Evolutionary conservation across 37 sponge, comb jelly and placozoan species (phyloP).

Genomic region (Cladorhizidae sp.): DNA sequence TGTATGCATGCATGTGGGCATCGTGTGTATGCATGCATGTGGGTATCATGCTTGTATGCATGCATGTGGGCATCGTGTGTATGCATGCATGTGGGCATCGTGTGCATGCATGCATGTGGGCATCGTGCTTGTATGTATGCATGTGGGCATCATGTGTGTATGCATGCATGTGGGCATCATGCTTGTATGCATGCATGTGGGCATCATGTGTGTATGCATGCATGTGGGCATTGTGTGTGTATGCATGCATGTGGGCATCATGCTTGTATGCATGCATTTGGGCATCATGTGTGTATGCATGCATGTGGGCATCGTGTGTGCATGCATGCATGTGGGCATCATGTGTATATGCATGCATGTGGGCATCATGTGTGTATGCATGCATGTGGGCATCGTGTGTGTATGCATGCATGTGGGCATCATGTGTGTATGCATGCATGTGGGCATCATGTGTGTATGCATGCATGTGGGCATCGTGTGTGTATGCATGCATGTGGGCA

Average conservation of each 20-base stretch:
- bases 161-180: neutral
- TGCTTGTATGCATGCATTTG: neutral
- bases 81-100: neutral
- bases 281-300: neutral
- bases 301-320: neutral
- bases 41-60: neutral
- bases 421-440: neutral
- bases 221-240: neutral
- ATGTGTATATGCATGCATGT: neutral
- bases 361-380: neutral
- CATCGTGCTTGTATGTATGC: neutral
- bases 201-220: slow-evolving; percentile 4
- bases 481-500: neutral
- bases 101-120: neutral
- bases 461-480: neutral
- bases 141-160: neutral
- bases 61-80: neutral
- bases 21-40: neutral
- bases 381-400: neutral
- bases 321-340: neutral
- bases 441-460: neutral
- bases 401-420: neutral
- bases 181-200: neutral
- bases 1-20: neutral
- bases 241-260: neutral